Percentiles rank a stretch among this genome's conserved stretches.
Evolutionary conservation across 2,888 invertebrate genomes (phyloP).

Genomic region (Teleogryllus oceanicus): DNA sequence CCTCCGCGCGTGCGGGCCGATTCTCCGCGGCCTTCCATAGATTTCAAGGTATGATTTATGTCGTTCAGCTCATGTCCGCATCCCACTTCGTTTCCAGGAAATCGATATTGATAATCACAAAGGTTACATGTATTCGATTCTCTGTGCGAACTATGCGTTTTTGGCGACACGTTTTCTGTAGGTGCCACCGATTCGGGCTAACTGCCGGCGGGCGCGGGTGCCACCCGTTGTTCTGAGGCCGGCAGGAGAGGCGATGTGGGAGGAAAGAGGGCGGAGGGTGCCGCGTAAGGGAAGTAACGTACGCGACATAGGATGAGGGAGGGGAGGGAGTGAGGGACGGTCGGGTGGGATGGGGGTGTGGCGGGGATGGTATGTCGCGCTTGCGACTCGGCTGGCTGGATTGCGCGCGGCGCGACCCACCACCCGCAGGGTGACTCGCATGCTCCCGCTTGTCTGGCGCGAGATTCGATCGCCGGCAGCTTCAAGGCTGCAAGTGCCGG

Average conservation of each 20-base stretch:
- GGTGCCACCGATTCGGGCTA: neutral
- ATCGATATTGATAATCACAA: slow-evolving; percentile 4
- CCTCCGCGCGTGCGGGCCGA: neutral
- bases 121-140: slow-evolving; percentile 7
- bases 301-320: neutral
- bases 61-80: slow-evolving; percentile 18
- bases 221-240: too few relatives aligned
- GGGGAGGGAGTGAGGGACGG: neutral
- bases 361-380: too few relatives aligned
- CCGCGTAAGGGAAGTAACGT: neutral
- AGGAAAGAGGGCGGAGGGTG: too few relatives aligned
- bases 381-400: too few relatives aligned
- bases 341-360: neutral
- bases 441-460: too few relatives aligned
- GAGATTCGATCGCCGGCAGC: too few relatives aligned
- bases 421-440: too few relatives aligned
- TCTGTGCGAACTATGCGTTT: neutral
- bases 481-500: too few relatives aligned
- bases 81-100: slow-evolving; percentile 9
- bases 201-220: neutral
- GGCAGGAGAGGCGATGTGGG: too few relatives aligned
- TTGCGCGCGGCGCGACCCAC: too few relatives aligned
- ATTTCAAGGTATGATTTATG: slow-evolving; percentile 10
- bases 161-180: neutral
- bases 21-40: slow-evolving; percentile 18